phyloP scores from a whole-genome alignment of 2,113 vertebrate species.

The Pontoporia blainvillei region DNA sequence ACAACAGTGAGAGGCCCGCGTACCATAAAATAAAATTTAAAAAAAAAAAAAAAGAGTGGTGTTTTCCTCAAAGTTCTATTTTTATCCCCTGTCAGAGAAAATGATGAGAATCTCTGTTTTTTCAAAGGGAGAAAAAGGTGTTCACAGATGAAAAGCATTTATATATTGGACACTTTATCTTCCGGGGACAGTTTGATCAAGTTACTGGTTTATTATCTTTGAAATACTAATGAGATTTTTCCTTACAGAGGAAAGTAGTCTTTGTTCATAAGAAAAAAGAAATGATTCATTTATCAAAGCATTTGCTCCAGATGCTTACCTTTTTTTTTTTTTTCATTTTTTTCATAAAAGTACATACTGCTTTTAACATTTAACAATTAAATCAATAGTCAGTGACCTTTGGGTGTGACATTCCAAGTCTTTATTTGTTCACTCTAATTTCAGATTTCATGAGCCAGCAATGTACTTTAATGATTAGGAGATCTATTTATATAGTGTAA shows the following conservation, averaged over 20 bases:
- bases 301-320: background rate
- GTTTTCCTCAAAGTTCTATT: background rate
- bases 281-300: constrained; percentile 21
- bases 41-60: background rate
- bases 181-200: constrained; percentile 6
- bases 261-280: background rate
- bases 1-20: too few species aligned
- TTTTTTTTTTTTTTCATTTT: background rate
- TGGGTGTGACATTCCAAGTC: background rate
- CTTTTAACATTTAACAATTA: background rate
- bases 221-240: constrained; percentile 44
- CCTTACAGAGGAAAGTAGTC: background rate
- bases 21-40: too few species aligned
- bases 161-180: background rate
- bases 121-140: background rate
- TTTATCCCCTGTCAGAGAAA: constrained; percentile 36
- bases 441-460: background rate
- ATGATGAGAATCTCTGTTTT: constrained; percentile 11
- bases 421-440: background rate
- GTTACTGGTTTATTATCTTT: constrained; percentile 25
- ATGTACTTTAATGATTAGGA: background rate
- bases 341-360: background rate
- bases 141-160: background rate
- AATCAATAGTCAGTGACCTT: background rate
- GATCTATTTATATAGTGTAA: background rate